Percentiles rank a stretch among this genome's conserved stretches.
Conservation (phyloP, 2,113 vertebrate species). For the Phyllopteryx taeniolatus region DNA sequence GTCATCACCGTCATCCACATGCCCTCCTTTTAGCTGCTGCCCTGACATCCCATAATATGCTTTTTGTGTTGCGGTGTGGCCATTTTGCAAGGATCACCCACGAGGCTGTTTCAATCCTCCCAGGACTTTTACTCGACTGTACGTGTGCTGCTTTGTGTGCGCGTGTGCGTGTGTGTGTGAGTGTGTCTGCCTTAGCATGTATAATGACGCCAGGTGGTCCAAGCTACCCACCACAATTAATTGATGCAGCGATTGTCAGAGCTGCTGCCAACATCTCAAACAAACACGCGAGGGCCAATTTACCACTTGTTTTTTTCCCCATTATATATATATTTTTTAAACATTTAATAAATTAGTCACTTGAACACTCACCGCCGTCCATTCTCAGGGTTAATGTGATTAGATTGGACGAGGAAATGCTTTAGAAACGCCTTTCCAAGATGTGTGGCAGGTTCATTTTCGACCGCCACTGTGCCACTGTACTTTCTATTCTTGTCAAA, state of each 20-base stretch:
- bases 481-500: too few species aligned
- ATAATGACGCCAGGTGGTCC: slow-evolving; percentile 51
- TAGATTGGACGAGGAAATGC: background rate
- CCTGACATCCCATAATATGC: background rate
- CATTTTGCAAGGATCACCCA: slow-evolving; percentile 28
- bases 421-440: background rate
- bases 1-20: background rate
- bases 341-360: slow-evolving; percentile 9
- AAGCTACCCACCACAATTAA: slow-evolving; percentile 49
- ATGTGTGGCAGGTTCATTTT: background rate
- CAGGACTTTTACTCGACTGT: slow-evolving; percentile 11
- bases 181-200: slow-evolving; percentile 34
- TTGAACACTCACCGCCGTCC: background rate
- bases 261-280: slow-evolving; percentile 31
- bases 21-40: slow-evolving; percentile 28
- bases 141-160: slow-evolving; percentile 9
- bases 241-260: slow-evolving; percentile 38
- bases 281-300: slow-evolving; percentile 33
- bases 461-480: background rate
- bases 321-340: background rate
- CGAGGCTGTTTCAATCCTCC: slow-evolving; percentile 34
- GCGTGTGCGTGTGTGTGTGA: slow-evolving; percentile 12
- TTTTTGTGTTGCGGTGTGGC: slow-evolving; percentile 34
- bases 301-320: background rate
- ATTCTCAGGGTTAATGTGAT: background rate